Percentiles rank a stretch among this genome's conserved stretches.
Conservation (phyloP, 2,797 vertebrate genomes). For the Pseudotriccus pelzelni region DNA sequence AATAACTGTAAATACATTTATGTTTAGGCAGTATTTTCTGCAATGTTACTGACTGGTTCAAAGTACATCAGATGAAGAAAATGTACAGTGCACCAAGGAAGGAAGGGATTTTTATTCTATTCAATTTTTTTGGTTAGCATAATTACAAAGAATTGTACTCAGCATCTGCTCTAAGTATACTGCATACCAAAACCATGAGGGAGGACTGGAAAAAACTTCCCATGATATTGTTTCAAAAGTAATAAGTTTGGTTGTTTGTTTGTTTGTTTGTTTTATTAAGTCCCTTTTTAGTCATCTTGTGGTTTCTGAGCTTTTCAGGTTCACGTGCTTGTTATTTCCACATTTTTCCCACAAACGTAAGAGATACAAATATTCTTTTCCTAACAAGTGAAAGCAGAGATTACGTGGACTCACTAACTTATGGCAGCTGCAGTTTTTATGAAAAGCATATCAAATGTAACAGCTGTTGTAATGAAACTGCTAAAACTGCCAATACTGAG, state of each 20-base stretch:
- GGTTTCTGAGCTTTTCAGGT: constrained; percentile 3
- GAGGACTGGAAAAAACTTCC: not conserved
- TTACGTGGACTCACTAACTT: not conserved
- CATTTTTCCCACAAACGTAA: not conserved
- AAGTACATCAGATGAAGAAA: not conserved
- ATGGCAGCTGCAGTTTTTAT: not conserved
- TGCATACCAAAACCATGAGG: not conserved
- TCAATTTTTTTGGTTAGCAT: not conserved
- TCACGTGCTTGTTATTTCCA: not conserved
- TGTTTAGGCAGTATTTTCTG: not conserved
- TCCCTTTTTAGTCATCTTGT: not conserved
- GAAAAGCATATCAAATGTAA: not conserved
- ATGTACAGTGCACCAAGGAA: not conserved
- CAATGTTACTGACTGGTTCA: not conserved
- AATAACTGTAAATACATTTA: not conserved
- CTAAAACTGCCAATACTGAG: not conserved
- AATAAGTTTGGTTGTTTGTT: not conserved
- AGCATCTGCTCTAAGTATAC: not conserved
- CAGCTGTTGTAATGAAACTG: not conserved
- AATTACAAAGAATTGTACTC: not conserved
- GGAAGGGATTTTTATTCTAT: not conserved
- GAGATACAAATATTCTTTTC: not conserved
- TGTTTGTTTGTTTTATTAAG: not conserved
- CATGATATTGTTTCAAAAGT: not conserved
- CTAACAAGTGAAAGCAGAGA: not conserved